phyloP scores from a whole-genome alignment of 2,797 vertebrate genomes.

The Miichthys miiuy region DNA sequence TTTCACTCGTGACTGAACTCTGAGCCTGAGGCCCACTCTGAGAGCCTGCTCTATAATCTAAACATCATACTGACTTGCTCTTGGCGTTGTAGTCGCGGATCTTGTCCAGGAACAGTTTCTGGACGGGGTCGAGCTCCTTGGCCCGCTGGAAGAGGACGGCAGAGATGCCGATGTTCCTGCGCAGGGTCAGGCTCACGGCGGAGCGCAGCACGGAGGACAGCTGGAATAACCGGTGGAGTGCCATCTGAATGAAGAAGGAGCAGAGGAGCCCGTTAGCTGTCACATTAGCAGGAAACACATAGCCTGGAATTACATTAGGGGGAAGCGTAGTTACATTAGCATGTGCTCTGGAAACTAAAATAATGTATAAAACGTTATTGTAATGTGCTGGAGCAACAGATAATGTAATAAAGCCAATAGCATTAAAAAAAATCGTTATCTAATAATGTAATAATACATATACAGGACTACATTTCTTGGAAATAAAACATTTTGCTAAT shows the following conservation, averaged over 20 bases:
- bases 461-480: too few relatives aligned
- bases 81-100: constrained; percentile 93
- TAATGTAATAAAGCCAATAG: too few relatives aligned
- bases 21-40: too few relatives aligned
- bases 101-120: constrained; percentile 98
- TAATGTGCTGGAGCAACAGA: accelerated
- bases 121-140: constrained; percentile 92
- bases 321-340: neutral
- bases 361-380: too few relatives aligned
- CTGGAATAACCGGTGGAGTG: constrained; percentile 86
- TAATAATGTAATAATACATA: too few relatives aligned
- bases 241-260: constrained; percentile 80
- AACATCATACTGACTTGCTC: constrained; percentile 90
- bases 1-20: too few relatives aligned
- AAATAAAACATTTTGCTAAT: too few relatives aligned
- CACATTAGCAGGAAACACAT: neutral
- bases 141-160: constrained; percentile 89
- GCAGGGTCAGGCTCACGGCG: constrained; percentile 82
- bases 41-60: too few relatives aligned
- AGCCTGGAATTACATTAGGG: neutral
- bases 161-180: constrained; percentile 92
- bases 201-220: constrained; percentile 88
- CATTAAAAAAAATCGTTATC: too few relatives aligned
- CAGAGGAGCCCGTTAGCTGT: neutral
- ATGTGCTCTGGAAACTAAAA: neutral